Evolutionary conservation across 2,113 vertebrate genomes (phyloP), one percentile per base, ranked within the genome.

Genomic region (Hippocampus abdominalis): DNA sequence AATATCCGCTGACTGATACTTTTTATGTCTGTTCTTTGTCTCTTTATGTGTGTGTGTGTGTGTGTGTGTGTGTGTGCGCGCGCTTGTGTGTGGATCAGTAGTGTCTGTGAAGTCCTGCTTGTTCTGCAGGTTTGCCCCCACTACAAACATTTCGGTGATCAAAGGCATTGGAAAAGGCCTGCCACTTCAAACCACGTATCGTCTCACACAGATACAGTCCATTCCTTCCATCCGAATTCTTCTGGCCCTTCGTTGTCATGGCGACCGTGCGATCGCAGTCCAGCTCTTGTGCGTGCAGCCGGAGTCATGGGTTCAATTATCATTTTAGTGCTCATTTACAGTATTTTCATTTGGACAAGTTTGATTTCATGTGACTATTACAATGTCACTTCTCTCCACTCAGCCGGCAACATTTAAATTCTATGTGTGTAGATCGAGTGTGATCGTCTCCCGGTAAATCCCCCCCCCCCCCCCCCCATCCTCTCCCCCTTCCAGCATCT

Each of bases 31-130:
- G 20, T 63, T 63, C 32, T 63, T 42, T 63, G 18, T 61, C 59
- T 56, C 32, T 40, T 42, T 12, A 44, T 49, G 27, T 5, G 27
- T 54, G 44, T 25, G 59, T 65, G 72, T 25, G 64, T 42, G 60
- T 66, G 64, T 57, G 71, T 53, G 67, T 23, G 59, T 21, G 46
- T 23, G 65, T 72, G 77, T 78, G 77, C 81, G 84, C 90, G 27
- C 2, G 27, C 2, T 2, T 36, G 32, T 83, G 64, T 69, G 70
- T 76, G 83, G 82, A 90, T 90, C 73, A 71, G 87, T 90, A 85
- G 90, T 93, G 89, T 91, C 86, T 91, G 86, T 89, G 89, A 92
- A 92, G 92, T 91, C 85, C 86, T 92, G 91, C 92, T 92, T 93
- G 91, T 91, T 91, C 88, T 91, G 80, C 87, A 91, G 89, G 88